A percentile compares a stretch with the other conserved stretches of the same genome.
These are phyloP conservation scores for Labeo rohita DNA, from an alignment of 2,113 vertebrate species.

Conservation along the genomic window DNA sequence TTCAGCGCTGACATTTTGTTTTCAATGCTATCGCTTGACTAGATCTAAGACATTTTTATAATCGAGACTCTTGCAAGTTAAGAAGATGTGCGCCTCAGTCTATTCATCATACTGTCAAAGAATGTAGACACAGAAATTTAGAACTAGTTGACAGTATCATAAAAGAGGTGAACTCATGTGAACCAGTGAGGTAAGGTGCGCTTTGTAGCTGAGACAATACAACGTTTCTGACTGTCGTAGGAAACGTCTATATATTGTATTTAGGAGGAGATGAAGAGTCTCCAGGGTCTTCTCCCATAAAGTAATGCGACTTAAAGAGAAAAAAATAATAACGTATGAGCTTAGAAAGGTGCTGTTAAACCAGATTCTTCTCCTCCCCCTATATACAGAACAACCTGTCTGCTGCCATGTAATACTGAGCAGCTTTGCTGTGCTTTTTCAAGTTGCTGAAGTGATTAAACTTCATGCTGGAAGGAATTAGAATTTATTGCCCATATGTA, in stretches of 20 bases:
- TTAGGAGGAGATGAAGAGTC: slow-evolving; percentile 29
- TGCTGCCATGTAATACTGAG: not conserved
- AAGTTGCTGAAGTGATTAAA: not conserved
- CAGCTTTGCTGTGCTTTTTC: not conserved
- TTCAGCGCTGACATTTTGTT: not conserved
- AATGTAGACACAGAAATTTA: not conserved
- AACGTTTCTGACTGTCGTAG: not conserved
- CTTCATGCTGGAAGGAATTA: not conserved
- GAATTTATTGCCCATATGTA: not conserved
- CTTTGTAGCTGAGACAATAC: not conserved
- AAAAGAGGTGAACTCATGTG: not conserved
- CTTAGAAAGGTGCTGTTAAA: slow-evolving; percentile 16
- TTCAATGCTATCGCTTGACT: not conserved
- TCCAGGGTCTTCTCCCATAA: slow-evolving; percentile 9
- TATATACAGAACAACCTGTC: not conserved
- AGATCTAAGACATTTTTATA: not conserved
- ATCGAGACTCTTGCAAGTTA: not conserved
- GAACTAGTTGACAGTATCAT: not conserved
- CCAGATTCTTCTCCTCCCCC: not conserved
- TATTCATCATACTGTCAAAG: slow-evolving; percentile 1
- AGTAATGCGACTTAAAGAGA: slow-evolving; percentile 7
- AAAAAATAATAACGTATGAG: slow-evolving; percentile 18
- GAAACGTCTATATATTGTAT: slow-evolving; percentile 4
- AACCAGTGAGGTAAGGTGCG: not conserved
- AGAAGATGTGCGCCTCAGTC: no score